These are phyloP conservation scores for Neoaliturus tenellus DNA, from an alignment of 2,888 invertebrate species.

Conservation along the genomic window DNA sequence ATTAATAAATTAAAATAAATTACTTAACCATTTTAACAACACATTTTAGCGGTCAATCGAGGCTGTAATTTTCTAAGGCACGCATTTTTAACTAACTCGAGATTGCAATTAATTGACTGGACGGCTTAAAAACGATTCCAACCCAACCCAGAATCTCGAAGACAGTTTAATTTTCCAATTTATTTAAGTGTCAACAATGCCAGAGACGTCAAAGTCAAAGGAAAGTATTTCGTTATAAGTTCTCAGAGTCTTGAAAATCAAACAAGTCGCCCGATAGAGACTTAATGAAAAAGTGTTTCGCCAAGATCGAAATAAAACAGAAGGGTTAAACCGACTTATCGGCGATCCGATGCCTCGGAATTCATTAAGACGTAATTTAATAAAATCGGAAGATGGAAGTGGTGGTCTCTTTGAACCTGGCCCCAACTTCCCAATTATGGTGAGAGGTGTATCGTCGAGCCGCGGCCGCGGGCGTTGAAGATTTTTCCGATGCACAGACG, in stretches of 20 bases:
- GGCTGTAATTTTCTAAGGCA: too few relatives aligned
- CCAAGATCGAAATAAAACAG: constrained; percentile 12
- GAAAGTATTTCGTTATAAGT: constrained; percentile 42
- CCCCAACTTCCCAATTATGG: constrained; percentile 53
- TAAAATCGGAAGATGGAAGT: constrained; percentile 51
- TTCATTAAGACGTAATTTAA: constrained; percentile 51
- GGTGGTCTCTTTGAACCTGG: constrained; percentile 39
- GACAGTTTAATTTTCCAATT: constrained; percentile 25
- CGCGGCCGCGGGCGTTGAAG: constrained; percentile 55
- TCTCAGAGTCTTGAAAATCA: constrained; percentile 21
- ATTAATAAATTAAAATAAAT: too few relatives aligned
- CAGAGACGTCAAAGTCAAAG: constrained; percentile 43
- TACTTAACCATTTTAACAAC: too few relatives aligned
- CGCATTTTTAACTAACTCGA: too few relatives aligned
- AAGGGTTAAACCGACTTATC: constrained; percentile 46
- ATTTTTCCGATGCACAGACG: constrained; percentile 57
- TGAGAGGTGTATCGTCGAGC: constrained; percentile 55
- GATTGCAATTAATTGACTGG: too few relatives aligned
- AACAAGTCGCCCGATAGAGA: constrained; percentile 45
- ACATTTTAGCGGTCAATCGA: too few relatives aligned
- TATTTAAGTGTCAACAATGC: constrained; percentile 32
- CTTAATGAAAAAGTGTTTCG: constrained; percentile 51
- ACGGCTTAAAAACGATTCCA: neutral
- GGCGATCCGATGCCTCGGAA: constrained; percentile 25
- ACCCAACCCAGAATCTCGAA: neutral